Conservation (phyloP, 2,113 vertebrate genomes). For the Oostethus manadensis region DNA sequence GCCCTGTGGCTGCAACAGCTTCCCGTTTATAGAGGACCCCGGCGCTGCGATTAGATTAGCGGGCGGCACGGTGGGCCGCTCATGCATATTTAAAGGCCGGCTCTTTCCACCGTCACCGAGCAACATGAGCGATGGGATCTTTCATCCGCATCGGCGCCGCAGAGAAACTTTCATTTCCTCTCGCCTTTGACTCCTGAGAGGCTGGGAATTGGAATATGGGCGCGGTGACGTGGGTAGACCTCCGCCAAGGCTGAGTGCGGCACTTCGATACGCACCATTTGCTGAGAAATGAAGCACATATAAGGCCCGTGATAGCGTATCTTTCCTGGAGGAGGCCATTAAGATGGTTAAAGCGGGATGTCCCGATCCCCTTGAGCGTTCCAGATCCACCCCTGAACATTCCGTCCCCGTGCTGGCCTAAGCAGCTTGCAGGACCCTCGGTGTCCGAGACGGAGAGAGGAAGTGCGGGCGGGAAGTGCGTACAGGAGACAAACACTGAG, state of each 20-base stretch:
- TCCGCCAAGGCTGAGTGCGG: no score
- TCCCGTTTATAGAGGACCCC: no score
- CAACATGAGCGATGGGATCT: neutral
- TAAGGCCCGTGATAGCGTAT: no score
- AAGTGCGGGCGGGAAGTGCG: slow-evolving; percentile 6
- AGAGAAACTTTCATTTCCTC: neutral
- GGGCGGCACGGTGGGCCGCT: neutral
- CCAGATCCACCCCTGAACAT: neutral
- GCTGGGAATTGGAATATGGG: neutral
- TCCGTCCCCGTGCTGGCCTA: neutral
- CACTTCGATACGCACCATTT: no score
- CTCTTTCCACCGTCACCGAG: neutral
- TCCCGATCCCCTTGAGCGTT: neutral
- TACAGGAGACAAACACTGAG: slow-evolving; percentile 3
- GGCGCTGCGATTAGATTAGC: no score
- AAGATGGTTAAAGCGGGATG: no score
- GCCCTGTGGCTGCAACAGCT: no score
- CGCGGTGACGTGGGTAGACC: neutral
- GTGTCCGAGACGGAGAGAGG: neutral
- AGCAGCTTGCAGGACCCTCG: neutral
- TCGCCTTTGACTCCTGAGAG: neutral
- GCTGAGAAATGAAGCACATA: no score
- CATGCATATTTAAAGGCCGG: neutral
- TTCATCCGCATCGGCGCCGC: no score
- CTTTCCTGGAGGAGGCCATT: no score